Base-by-base conservation (phyloP, 1,140 invertebrate species). In the Campoletis sonorensis region DNA sequence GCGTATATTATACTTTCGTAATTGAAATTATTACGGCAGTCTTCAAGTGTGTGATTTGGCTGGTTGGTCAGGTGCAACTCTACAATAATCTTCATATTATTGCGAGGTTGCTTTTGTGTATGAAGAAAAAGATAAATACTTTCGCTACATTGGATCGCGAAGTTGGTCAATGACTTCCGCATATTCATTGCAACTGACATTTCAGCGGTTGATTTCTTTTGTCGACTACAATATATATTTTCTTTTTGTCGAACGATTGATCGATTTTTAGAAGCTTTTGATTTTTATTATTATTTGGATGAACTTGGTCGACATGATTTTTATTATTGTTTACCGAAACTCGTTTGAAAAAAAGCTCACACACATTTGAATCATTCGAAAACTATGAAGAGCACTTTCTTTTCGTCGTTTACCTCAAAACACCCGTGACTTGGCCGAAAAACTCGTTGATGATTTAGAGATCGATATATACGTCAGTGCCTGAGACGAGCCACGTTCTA, bases 31-130 rank as follows among this genome's bases (percentile, higher is more conserved):
- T 54, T n/a, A 18, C 51, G 51, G n/a, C 61, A 2, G 61, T 11
- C 4, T 64, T 4, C 13, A 64, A 26, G 61, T 64, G 11, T 26
- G 21, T 23, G 61, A 64, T 64, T 64, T 64, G 61, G 26, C 61
- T 64, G 61, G 13, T 23, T 64, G 61, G 26, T 64, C 61, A 64
- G 61, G 26, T 27, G 61, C 61, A 64, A 23, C 61, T 11, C 61
- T 15, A 64, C 15, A 15, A 8, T 64, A 13, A 27, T 64, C 11
- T 27, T 64, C n/a, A n/a, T 64, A 26, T 23, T 27, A 27, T 23
- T 21, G 51, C n/a, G n/a, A 7, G 1, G 51, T 54, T 45, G 40
- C 40, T 54, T n/a, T 54, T 18, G 1, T 54, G n/a, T 4, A 18
- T 21, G 51, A n/a, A 21, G 61, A 23, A 64, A 64, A 64, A 23